Evolutionary conservation across 2,888 invertebrate genomes (phyloP).

Genomic region (Pammene fasciana): DNA sequence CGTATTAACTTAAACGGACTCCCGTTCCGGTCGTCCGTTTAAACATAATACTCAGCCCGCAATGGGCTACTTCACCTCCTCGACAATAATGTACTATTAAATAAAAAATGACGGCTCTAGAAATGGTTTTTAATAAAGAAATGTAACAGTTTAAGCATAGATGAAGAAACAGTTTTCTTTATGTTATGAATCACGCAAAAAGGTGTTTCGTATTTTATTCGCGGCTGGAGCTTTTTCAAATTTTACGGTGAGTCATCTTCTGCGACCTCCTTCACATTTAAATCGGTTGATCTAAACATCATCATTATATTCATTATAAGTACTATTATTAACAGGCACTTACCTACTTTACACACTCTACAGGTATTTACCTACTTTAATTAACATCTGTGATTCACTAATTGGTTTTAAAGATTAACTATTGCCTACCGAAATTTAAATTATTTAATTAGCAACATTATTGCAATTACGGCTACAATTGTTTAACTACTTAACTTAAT

Average conservation of each 20-base stretch:
- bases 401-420: no score
- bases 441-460: background rate
- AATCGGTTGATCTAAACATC: constrained; percentile 24
- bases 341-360: no score
- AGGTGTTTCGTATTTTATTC: constrained; percentile 36
- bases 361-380: background rate
- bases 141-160: constrained; percentile 36
- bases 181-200: constrained; percentile 40
- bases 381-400: background rate
- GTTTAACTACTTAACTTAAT: background rate
- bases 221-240: constrained; percentile 25
- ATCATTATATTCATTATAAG: no score
- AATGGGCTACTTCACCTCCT: no score
- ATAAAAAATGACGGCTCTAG: constrained; percentile 21
- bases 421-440: background rate
- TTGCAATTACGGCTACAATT: background rate
- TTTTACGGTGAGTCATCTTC: constrained; percentile 26
- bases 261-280: constrained; percentile 30
- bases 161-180: constrained; percentile 34
- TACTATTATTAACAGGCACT: background rate
- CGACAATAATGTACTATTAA: no score
- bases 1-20: no score
- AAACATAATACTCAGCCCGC: no score
- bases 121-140: constrained; percentile 37
- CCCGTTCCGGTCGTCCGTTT: no score